Evolutionary conservation across 2,797 vertebrate species (phyloP), one percentile per base, ranked within the genome.

Genomic region (Pseudochirops corinnae): DNA sequence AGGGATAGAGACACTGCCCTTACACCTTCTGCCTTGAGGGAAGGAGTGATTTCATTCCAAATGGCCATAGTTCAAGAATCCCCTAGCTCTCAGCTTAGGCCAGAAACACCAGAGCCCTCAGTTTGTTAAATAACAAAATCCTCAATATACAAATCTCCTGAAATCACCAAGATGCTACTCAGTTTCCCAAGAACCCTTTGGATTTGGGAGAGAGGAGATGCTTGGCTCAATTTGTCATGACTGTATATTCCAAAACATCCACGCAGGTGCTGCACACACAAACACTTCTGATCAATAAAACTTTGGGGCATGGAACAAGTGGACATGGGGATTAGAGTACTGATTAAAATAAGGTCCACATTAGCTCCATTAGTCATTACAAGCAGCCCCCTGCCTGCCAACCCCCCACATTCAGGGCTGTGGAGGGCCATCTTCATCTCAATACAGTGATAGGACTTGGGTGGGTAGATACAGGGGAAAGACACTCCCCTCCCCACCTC

Each of bases 201-300:
- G 92, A 58, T 95, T 21, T 55, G 92, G 46, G 62, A 9, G 21
- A n/a, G 92, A 93, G 33, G 39, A 92, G 67, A 94, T 62, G 67
- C 94, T 92, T 97, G 96, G 95, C 96, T 98, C 97, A 98, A 91
- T 52, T 67, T 55, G 90, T 92, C 94, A 94, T 82, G 92, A 57
- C 82, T 97, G 31, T 93, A 96, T 97, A 58, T 93, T 97, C 13
- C 95, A 90, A 92, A 67, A 96, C 56, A 87, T 87, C 74, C 52
- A 98, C 52, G 91, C 92, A 92, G 58, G 91, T 53, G 90, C 3
- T 57, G 82, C 31, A 52, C 90, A 60, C 21, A 74, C 74, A 10
- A 67, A 21, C 62, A 16, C 92, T 46, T 58, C 7, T 82, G 3
- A 92, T 92, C 56, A 3, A 96, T 96, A 55, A 94, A 93, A 94